phyloP scores from a whole-genome alignment of 2,797 vertebrate species.

The Emys orbicularis region DNA sequence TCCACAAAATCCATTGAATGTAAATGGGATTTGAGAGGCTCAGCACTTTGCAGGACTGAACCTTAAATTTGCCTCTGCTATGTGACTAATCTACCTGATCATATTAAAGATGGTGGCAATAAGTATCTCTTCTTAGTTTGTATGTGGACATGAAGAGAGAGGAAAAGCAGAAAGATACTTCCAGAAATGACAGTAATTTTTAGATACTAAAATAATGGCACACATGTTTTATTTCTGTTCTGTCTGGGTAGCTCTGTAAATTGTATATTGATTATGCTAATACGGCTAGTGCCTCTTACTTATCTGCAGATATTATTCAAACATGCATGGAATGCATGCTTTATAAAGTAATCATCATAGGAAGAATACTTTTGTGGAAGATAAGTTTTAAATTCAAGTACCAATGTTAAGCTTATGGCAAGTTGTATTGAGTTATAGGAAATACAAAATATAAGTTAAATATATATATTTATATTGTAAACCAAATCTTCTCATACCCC shows the following conservation, averaged over 20 bases:
- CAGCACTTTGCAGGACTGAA: constrained; percentile 18
- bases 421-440: constrained; percentile 69
- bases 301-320: constrained; percentile 79
- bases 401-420: constrained; percentile 64
- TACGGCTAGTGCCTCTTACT: constrained; percentile 78
- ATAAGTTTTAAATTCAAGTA: constrained; percentile 64
- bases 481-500: neutral
- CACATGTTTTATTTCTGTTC: constrained; percentile 75
- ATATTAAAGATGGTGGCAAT: constrained; percentile 47
- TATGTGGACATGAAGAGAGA: constrained; percentile 24
- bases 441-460: constrained; percentile 64
- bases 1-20: constrained; percentile 52
- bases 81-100: constrained; percentile 61
- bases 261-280: constrained; percentile 88
- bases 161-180: constrained; percentile 54
- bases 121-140: constrained; percentile 55
- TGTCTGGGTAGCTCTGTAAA: constrained; percentile 82
- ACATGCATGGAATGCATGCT: constrained; percentile 79
- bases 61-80: constrained; percentile 59
- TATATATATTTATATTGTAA: constrained; percentile 43
- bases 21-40: constrained; percentile 38
- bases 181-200: constrained; percentile 78
- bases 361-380: constrained; percentile 63
- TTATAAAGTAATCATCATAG: constrained; percentile 66
- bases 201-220: constrained; percentile 77